Percentiles rank a stretch among this genome's conserved stretches.
Conservation (phyloP, 2,888 invertebrate genomes). For the Sphaerophoria taeniata region DNA sequence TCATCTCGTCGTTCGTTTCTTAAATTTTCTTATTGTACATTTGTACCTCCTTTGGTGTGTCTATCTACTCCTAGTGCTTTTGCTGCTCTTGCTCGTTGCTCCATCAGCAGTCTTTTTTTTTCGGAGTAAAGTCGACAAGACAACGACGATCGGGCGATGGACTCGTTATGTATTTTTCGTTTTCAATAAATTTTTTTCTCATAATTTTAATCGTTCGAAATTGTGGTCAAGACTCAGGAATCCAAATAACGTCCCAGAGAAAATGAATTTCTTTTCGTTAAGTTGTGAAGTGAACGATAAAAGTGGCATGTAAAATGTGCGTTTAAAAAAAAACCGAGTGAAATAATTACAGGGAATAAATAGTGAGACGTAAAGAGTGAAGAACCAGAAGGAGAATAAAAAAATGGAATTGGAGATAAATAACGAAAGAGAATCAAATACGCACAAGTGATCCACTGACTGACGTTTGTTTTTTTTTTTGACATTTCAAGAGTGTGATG, state of each 20-base stretch:
- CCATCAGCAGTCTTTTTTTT: constrained; percentile 7
- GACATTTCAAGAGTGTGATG: constrained; percentile 59
- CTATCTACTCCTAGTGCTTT: constrained; percentile 11
- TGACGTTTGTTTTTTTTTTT: constrained; percentile 50
- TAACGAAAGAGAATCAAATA: constrained; percentile 48
- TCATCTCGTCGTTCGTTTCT: not conserved
- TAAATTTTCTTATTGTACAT: constrained; percentile 41
- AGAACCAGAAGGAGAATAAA: constrained; percentile 31
- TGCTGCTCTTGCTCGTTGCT: constrained; percentile 30
- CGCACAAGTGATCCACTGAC: constrained; percentile 35
- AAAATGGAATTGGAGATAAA: constrained; percentile 52
- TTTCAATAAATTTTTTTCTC: not conserved
- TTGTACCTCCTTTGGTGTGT: constrained; percentile 45
- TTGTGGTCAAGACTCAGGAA: not conserved
- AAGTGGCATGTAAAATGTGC: constrained; percentile 66
- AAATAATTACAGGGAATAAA: constrained; percentile 59
- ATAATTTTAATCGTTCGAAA: not conserved
- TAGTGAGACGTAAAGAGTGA: constrained; percentile 20
- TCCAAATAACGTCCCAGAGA: not conserved
- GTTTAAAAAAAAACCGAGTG: constrained; percentile 24
- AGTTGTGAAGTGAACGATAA: not conserved
- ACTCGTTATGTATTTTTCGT: not conserved
- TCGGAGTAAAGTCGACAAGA: not conserved
- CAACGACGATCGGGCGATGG: too few relatives aligned
- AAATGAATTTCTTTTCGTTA: constrained; percentile 12